phyloP scores from a whole-genome alignment of 2,113 vertebrate species.

The Saguinus midas region DNA sequence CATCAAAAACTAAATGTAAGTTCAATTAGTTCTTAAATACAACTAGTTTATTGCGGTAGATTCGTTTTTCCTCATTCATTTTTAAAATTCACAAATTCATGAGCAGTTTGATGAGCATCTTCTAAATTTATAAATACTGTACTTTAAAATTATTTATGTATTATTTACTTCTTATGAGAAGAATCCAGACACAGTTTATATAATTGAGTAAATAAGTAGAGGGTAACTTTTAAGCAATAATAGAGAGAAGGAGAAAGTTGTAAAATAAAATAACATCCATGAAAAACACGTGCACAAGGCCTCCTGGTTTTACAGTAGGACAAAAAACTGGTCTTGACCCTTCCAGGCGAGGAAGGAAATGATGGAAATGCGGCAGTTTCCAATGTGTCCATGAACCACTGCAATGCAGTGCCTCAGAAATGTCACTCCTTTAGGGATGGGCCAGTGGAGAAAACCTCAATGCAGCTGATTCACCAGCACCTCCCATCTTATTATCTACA shows the following conservation, averaged over 20 bases:
- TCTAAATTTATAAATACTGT: background rate
- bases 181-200: background rate
- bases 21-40: background rate
- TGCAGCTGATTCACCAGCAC: too few species aligned
- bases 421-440: too few species aligned
- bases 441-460: accelerated
- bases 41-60: background rate
- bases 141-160: background rate
- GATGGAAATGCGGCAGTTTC: background rate
- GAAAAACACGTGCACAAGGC: accelerated
- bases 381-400: background rate
- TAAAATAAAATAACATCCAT: background rate
- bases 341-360: background rate
- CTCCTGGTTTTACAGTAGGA: too few species aligned
- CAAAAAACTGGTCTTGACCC: background rate
- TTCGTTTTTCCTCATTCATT: background rate
- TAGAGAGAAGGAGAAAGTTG: background rate
- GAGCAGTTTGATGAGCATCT: background rate
- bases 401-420: background rate
- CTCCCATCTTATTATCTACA: accelerated
- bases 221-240: background rate
- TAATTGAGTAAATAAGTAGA: background rate
- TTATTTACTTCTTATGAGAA: background rate
- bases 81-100: background rate
- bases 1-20: background rate